phyloP scores from a whole-genome alignment of 1,140 invertebrate genomes.

The Patella vulgata region DNA sequence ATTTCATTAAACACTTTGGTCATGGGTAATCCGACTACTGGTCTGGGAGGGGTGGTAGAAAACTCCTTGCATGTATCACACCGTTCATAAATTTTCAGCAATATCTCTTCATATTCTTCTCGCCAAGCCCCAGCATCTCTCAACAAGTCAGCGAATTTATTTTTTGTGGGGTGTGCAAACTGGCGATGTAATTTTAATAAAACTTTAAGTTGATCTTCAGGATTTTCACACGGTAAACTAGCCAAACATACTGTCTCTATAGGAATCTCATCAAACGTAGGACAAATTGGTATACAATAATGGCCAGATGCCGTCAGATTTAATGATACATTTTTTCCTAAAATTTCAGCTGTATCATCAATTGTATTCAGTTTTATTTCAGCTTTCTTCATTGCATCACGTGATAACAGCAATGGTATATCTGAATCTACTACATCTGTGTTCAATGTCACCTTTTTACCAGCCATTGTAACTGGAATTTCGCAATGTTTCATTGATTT shows the following conservation, averaged over 20 bases:
- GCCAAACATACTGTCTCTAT: constrained; percentile 23
- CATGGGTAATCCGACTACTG: constrained; percentile 18
- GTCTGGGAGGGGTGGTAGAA: constrained; percentile 20
- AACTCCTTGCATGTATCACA: too few relatives aligned
- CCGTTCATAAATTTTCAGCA: constrained; percentile 4
- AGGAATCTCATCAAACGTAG: constrained; percentile 11
- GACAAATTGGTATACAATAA: constrained; percentile 27
- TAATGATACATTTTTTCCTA: constrained; percentile 24
- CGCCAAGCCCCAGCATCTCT: constrained; percentile 28
- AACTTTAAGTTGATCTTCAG: constrained; percentile 16
- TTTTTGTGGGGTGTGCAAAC: constrained; percentile 37
- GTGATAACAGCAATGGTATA: constrained; percentile 31
- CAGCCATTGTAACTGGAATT: constrained; percentile 26
- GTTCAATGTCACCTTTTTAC: constrained; percentile 26
- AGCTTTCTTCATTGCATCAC: constrained; percentile 31
- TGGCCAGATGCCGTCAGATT: constrained; percentile 30
- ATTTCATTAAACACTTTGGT: constrained; percentile 24
- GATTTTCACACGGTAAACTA: constrained; percentile 8
- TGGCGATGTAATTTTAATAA: constrained; percentile 28
- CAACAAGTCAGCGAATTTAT: constrained; percentile 23
- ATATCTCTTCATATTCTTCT: constrained; percentile 23
- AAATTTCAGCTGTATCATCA: constrained; percentile 28
- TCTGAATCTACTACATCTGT: constrained; percentile 35
- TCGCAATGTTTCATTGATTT: constrained; percentile 16
- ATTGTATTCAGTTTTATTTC: constrained; percentile 29